A percentile compares a stretch with the other conserved stretches of the same genome.
phyloP scores from a whole-genome alignment of 2,888 invertebrate genomes.

The Agelastica alni region DNA sequence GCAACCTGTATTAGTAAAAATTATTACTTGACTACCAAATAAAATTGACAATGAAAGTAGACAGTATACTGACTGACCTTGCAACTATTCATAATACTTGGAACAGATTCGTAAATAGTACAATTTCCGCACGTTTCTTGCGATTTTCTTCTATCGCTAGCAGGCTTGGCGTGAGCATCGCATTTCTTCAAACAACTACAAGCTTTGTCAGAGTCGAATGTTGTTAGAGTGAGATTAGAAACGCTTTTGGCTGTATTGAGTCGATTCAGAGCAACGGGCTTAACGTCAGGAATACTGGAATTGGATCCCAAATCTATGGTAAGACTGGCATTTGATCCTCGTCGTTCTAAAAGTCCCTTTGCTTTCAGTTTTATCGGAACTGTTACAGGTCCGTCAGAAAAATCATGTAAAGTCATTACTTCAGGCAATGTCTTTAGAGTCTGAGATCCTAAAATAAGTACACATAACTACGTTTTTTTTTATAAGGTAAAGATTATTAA shows the following conservation, averaged over 20 bases:
- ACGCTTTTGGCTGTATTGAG: conserved; percentile 61
- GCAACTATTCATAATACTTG: conserved; percentile 45
- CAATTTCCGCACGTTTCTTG: conserved; percentile 53
- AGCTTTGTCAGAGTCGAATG: conserved; percentile 45
- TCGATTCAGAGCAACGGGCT: conserved; percentile 53
- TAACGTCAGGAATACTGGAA: conserved; percentile 53
- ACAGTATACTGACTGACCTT: conserved; percentile 30
- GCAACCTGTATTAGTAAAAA: not conserved
- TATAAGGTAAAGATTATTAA: too few species aligned
- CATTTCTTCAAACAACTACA: conserved; percentile 45
- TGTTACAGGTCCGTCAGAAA: conserved; percentile 46
- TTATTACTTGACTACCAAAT: not conserved
- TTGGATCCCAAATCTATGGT: conserved; percentile 75
- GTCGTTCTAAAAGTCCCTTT: conserved; percentile 77
- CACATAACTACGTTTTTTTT: too few species aligned
- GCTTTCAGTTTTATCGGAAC: conserved; percentile 61
- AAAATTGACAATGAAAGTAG: conserved; percentile 29
- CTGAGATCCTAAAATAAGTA: conserved; percentile 59
- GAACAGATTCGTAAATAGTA: conserved; percentile 52
- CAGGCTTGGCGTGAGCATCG: conserved; percentile 33
- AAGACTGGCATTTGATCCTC: conserved; percentile 89
- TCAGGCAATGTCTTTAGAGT: conserved; percentile 74
- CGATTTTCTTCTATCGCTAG: conserved; percentile 44
- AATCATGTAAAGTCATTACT: conserved; percentile 70
- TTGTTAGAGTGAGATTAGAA: conserved; percentile 55